Base-by-base conservation (phyloP, 2,888 invertebrate genomes). In the Thelaira solivaga region DNA sequence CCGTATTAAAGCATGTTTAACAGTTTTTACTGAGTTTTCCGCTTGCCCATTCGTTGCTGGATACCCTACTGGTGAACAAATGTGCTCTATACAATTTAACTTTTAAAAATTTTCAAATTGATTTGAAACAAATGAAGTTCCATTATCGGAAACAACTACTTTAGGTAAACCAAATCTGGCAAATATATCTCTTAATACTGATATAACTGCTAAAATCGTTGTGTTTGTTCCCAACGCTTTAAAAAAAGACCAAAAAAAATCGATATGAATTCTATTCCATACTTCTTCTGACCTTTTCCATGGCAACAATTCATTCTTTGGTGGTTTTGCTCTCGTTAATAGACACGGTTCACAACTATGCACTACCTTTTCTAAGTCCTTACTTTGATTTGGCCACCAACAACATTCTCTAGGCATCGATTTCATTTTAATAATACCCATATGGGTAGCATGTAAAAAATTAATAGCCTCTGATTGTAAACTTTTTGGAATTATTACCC, bases 91-190 rank as follows among this genome's bases (percentile, higher is more conserved):
- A 6, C 51, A 11, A 31, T 51, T 51, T 11, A 51, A 26, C 3
- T 31, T 10, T 51, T n/a, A 10, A 26, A 26, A 26, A 4, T 5
- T 5, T 26, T 26, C 8, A 41, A 41, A 16, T 16, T 41, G 16
- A 7, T 18, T 41, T 18, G 41, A 26, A 5, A 26, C 26, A 26
- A 26, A 26, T 6, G 26, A 4, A 26, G 26, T 26, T 5, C 26
- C 26, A 41, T 83, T 83, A 75, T 82, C 82, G 5, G 80, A 81
- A 4, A 83, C 82, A 5, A 83, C 51, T 1, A 43, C 55, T 18
- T 73, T 73, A 13, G 83, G 82, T 11, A 84, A 47, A 0, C 82
- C 82, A 80, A 79, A 82, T 59, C 76, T 78, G 55, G 81, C 68
- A 81, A 82, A 82, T 45, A 71, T 45, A 10, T 29, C 29, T 24